These are phyloP conservation scores for Arenicola marina DNA, from an alignment of 2,888 invertebrate species.

Conservation along the genomic window DNA sequence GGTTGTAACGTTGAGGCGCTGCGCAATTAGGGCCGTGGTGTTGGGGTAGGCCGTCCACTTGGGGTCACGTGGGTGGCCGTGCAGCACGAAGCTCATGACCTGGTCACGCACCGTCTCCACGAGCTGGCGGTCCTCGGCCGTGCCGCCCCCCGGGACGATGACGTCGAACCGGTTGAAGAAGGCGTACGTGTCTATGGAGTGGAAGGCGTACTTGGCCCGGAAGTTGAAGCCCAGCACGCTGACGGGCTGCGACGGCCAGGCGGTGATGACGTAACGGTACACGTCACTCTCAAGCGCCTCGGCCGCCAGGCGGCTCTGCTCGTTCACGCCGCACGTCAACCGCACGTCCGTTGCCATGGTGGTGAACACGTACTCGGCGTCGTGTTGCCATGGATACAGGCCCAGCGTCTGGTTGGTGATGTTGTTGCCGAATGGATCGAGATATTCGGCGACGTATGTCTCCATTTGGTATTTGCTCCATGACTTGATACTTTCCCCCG, in stretches of 20 bases:
- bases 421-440: slow-evolving; percentile 40
- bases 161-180: slow-evolving; percentile 41
- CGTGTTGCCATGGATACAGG: slow-evolving; percentile 31
- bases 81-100: slow-evolving; percentile 39
- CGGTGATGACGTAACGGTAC: slow-evolving; percentile 44
- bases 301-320: slow-evolving; percentile 34
- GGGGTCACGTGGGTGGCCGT: slow-evolving; percentile 32
- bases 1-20: slow-evolving; percentile 24
- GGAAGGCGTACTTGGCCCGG: slow-evolving; percentile 37
- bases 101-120: slow-evolving; percentile 37
- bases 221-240: slow-evolving; percentile 26
- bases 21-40: slow-evolving; percentile 34
- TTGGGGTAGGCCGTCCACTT: slow-evolving; percentile 39
- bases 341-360: slow-evolving; percentile 47
- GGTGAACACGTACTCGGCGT: slow-evolving; percentile 42
- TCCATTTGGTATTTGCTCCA: slow-evolving; percentile 43
- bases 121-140: slow-evolving; percentile 37
- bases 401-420: slow-evolving; percentile 33
- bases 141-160: slow-evolving; percentile 30
- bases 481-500: slow-evolving; percentile 33
- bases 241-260: slow-evolving; percentile 39
- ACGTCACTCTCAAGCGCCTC: slow-evolving; percentile 36
- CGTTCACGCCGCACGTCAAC: slow-evolving; percentile 43
- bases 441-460: slow-evolving; percentile 37
- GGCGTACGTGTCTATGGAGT: slow-evolving; percentile 44